phyloP scores from a whole-genome alignment of 2,797 vertebrate species.

The Lepilemur ruficaudatus region DNA sequence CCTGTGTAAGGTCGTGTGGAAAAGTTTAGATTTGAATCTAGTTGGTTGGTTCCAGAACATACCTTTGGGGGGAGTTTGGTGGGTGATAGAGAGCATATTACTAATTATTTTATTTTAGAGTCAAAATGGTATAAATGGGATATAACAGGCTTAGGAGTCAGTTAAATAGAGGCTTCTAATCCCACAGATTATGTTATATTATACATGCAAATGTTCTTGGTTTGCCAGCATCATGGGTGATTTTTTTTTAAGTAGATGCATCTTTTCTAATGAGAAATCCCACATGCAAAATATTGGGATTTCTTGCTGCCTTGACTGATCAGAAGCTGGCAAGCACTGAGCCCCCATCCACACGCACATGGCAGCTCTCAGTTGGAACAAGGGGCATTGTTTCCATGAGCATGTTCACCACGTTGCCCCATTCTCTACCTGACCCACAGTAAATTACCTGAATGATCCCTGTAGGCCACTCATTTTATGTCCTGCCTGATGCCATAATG shows the following conservation, averaged over 20 bases:
- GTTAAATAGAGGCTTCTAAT: neutral
- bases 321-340: neutral
- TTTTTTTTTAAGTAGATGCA: neutral
- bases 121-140: neutral
- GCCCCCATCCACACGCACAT: accelerated
- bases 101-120: neutral
- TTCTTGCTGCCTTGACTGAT: neutral
- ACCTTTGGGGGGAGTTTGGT: neutral
- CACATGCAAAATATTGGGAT: neutral
- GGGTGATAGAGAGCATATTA: neutral
- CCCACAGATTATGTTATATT: neutral
- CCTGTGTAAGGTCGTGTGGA: neutral
- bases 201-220: neutral
- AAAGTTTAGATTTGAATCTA: neutral
- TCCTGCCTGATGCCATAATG: neutral
- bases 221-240: neutral
- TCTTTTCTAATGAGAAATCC: neutral
- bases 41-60: neutral
- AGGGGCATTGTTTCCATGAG: neutral
- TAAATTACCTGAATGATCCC: too few relatives aligned
- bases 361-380: neutral
- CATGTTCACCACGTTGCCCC: accelerated
- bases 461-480: neutral
- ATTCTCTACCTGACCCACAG: neutral
- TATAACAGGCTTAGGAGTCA: neutral